Evolutionary conservation across 2,888 invertebrate genomes (phyloP), one percentile per base, ranked within the genome.

Genomic region (Habroteleia sp.): DNA sequence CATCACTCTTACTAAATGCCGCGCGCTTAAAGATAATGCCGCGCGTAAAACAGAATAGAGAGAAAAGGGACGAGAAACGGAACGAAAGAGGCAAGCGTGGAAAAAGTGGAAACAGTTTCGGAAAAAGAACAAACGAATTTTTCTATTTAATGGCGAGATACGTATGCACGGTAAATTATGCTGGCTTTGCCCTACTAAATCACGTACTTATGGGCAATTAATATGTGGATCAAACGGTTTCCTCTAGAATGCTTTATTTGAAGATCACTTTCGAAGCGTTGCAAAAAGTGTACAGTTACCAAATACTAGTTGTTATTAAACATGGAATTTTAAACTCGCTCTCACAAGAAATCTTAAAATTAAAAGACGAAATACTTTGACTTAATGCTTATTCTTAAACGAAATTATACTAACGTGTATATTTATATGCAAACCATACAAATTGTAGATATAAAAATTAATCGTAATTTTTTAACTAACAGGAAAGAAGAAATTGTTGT

Each of bases 1-100:
- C 41, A 62, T 56, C 73, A 71, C 74, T 71, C 63, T 77, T 74
- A 77, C 71, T 77, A 65, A 68, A 42, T 42, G 54, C 66, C 58
- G 33, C 37, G 31, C 44, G 56, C 58, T 58, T 42, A 48, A 56
- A 14, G 33, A 50, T 16, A 50, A 16, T 35, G 35, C 35, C 20
- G 39, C 56, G 10, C 6, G 37, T 3, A 17, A 33, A 73, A 39
- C 31, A 20, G n/a, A 33, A 37, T 10, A 37, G 50, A 27, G n/a
- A n/a, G n/a, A n/a, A n/a, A n/a, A 50, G 10, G 8, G 16, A 11
- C 10, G 17, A 35, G 46, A 37, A 58, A 35, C 2, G 1, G 20
- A 35, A 14, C 8, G 23, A 41, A 14, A 20, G 13, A 42, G 27
- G 29, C 1, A 41, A 46, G 17, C 23, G 14, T 14, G 13, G 13